Evolutionary conservation across 2,888 invertebrate species (phyloP).

Genomic region (Epirrhoe alternata): DNA sequence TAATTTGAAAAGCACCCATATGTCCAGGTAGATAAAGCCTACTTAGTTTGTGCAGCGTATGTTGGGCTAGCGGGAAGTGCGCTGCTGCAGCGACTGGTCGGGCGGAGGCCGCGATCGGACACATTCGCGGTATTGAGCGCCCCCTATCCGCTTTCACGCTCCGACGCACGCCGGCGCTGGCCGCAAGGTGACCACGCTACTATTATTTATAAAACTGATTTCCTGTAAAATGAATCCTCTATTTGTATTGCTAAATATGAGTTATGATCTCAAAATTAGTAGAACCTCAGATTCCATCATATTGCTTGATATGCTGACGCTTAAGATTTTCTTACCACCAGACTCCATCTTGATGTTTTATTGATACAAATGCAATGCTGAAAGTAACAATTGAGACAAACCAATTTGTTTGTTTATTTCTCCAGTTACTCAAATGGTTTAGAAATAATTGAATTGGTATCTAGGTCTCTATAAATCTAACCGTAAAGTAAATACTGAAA

Average conservation of each 20-base stretch:
- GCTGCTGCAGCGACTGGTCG: neutral
- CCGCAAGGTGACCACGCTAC: conserved; percentile 18
- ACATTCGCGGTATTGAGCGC: conserved; percentile 35
- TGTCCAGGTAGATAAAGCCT: too few relatives aligned
- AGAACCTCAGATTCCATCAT: too few relatives aligned
- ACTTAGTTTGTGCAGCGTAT: too few relatives aligned
- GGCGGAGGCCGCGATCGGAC: conserved; percentile 8
- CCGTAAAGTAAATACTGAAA: conserved; percentile 9
- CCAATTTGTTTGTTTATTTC: neutral
- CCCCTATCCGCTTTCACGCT: conserved; percentile 50
- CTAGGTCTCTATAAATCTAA: conserved; percentile 4
- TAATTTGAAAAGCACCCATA: too few relatives aligned
- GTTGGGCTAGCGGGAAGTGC: neutral
- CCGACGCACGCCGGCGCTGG: conserved; percentile 37
- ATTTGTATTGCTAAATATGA: too few relatives aligned
- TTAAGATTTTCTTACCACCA: too few relatives aligned
- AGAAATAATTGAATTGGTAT: conserved; percentile 1
- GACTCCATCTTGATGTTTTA: too few relatives aligned
- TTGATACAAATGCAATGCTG: neutral
- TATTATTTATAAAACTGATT: neutral
- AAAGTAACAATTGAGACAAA: neutral
- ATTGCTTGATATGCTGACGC: too few relatives aligned
- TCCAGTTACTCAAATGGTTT: too few relatives aligned
- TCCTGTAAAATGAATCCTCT: neutral
- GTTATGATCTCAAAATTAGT: too few relatives aligned